Evolutionary conservation across 2,888 invertebrate genomes (phyloP).

Genomic region (Macrosiphum euphorbiae): DNA sequence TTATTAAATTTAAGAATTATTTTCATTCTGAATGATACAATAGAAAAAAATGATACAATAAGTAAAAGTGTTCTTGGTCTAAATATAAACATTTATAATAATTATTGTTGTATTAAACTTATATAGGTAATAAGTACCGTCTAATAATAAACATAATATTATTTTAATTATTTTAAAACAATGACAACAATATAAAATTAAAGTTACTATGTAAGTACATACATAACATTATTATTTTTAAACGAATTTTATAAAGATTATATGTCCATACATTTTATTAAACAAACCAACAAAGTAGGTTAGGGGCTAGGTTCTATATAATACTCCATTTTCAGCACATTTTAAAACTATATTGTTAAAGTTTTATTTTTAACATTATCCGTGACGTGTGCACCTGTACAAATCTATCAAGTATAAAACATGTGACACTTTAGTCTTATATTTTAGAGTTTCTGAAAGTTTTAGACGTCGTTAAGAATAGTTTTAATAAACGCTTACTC

Average conservation of each 20-base stretch:
- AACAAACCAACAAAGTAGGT: neutral
- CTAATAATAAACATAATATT: neutral
- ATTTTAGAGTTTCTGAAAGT: slow-evolving; percentile 53
- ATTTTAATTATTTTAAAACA: neutral
- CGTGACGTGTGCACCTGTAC: slow-evolving; percentile 41
- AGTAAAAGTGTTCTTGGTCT: neutral
- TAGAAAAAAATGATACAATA: neutral
- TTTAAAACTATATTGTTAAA: slow-evolving; percentile 45
- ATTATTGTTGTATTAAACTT: neutral
- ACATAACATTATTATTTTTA: neutral
- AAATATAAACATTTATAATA: neutral
- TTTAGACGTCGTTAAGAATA: slow-evolving; percentile 52
- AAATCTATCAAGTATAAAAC: slow-evolving; percentile 48
- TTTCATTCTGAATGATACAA: neutral
- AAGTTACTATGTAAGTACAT: too few relatives aligned
- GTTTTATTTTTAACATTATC: slow-evolving; percentile 49
- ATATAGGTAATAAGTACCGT: too few relatives aligned
- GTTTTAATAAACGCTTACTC: slow-evolving; percentile 63
- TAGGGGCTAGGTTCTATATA: neutral
- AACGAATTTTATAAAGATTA: neutral
- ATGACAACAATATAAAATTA: neutral
- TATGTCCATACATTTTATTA: neutral
- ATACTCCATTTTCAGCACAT: neutral
- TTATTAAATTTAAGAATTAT: neutral
- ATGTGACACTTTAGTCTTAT: slow-evolving; percentile 56